Percentiles rank a stretch among this genome's conserved stretches.
phyloP scores from a whole-genome alignment of 2,888 invertebrate genomes.

The Mythimna loreyi region DNA sequence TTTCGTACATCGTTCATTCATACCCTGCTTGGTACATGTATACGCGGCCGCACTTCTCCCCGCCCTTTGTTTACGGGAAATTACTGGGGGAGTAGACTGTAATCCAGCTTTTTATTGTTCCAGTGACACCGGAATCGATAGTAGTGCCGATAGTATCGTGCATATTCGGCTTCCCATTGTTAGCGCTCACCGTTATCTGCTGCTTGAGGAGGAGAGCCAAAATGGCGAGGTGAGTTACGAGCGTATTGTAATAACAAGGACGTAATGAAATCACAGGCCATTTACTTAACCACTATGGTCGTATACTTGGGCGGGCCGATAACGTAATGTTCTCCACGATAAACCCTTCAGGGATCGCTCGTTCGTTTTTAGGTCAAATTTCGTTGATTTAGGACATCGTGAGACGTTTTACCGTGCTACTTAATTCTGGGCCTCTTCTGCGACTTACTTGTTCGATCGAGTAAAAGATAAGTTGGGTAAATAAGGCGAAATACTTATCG shows the following conservation, averaged over 20 bases:
- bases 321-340: constrained; percentile 48
- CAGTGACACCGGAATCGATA: constrained; percentile 97
- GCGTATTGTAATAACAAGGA: constrained; percentile 28
- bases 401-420: constrained; percentile 30
- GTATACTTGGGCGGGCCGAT: constrained; percentile 33
- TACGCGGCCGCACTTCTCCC: constrained; percentile 12
- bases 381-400: constrained; percentile 47
- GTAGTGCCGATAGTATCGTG: constrained; percentile 97
- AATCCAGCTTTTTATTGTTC: constrained; percentile 71
- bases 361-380: constrained; percentile 37
- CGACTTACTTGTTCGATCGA: constrained; percentile 16
- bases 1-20: constrained; percentile 47
- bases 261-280: constrained; percentile 37
- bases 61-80: constrained; percentile 47
- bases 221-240: constrained; percentile 90
- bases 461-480: constrained; percentile 13
- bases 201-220: constrained; percentile 96
- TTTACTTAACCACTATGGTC: constrained; percentile 34
- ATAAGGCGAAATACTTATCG: constrained; percentile 10
- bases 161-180: constrained; percentile 96
- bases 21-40: constrained; percentile 54
- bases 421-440: constrained; percentile 26
- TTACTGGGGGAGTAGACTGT: constrained; percentile 35
- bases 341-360: constrained; percentile 46
- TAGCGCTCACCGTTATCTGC: constrained; percentile 96